Evolutionary conservation across 92 coral and sea anemone genomes (phyloP), one percentile per base, ranked within the genome.

Genomic region (Parazoanthus darwini): DNA sequence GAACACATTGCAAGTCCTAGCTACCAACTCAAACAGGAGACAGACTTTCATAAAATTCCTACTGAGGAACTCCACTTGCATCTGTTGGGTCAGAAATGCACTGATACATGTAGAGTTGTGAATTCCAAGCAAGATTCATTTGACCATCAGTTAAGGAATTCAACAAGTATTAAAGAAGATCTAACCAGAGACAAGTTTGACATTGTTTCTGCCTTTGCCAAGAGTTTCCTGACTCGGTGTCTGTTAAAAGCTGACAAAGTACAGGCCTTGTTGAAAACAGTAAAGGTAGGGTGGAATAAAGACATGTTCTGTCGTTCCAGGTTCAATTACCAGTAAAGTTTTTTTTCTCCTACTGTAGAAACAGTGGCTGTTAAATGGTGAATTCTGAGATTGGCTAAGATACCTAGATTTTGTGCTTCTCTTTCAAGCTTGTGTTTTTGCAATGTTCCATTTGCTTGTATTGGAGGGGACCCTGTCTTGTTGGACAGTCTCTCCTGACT

Each of bases 211-310:
- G 99, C 99, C 8, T 85, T 81, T 90, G 97, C 98, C 23, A 97
- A 95, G 85, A 98, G 99, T 44, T 97, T 94, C 77, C 91, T 97
- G 54, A 93, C 99, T 11, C 91, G 99, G 74, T 79, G 80, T 78
- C 88, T 97, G 75, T 89, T 97, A 78, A 91, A 93, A 91, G 90
- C 99, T 48, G 97, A 90, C 82, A 97, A 94, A 87, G 93, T 97
- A 7, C 92, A 89, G 67, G 91, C 93, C 37, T 70, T 95, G 82
- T 73, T 94, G 18, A 91, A 94, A 43, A 97, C 98, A 37, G 89
- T 97, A 15, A 97, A 97, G 98, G 99, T 97, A 81, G 38, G 67
- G 14, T 39, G 18, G n/a, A 54, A 0, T 26, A 54, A 23, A 18
- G 25, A 18, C 0, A 63, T 22, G 2, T 16, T 16, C 18, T 18